A percentile compares a stretch with the other conserved stretches of the same genome.
Conservation (phyloP, 2,888 invertebrate species). For the Seladonia tumulorum region DNA sequence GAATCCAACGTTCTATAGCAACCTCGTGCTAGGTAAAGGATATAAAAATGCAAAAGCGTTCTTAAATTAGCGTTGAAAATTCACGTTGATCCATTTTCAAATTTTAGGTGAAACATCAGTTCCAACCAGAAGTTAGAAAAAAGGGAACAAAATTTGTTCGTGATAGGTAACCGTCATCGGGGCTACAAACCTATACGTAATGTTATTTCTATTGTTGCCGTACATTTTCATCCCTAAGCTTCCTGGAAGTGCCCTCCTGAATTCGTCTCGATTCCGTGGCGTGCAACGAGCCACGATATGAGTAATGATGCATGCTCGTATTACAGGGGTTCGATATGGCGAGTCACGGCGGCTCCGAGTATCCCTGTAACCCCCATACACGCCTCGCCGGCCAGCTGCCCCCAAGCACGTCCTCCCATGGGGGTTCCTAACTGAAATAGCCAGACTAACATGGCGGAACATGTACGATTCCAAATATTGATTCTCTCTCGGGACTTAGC, state of each 20-base stretch:
- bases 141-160: not conserved
- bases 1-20: not conserved
- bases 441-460: constrained; percentile 81
- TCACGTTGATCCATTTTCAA: not conserved
- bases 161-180: constrained; percentile 38
- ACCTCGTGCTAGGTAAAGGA: not conserved
- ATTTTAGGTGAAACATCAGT: not conserved
- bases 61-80: not conserved
- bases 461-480: constrained; percentile 82
- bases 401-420: constrained; percentile 73
- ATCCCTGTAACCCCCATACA: constrained; percentile 73
- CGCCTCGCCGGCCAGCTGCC: constrained; percentile 69
- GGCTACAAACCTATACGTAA: constrained; percentile 54
- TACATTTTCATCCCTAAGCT: constrained; percentile 66
- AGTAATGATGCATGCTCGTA: constrained; percentile 84
- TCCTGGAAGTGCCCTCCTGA: constrained; percentile 70
- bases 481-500: constrained; percentile 77
- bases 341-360: constrained; percentile 82
- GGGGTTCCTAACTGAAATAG: constrained; percentile 69
- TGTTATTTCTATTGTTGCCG: constrained; percentile 60
- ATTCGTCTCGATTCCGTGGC: constrained; percentile 75
- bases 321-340: constrained; percentile 79
- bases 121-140: not conserved
- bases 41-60: not conserved
- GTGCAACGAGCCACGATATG: constrained; percentile 83